Conservation (phyloP, 2,113 vertebrate species). For the Suricata suricatta region DNA sequence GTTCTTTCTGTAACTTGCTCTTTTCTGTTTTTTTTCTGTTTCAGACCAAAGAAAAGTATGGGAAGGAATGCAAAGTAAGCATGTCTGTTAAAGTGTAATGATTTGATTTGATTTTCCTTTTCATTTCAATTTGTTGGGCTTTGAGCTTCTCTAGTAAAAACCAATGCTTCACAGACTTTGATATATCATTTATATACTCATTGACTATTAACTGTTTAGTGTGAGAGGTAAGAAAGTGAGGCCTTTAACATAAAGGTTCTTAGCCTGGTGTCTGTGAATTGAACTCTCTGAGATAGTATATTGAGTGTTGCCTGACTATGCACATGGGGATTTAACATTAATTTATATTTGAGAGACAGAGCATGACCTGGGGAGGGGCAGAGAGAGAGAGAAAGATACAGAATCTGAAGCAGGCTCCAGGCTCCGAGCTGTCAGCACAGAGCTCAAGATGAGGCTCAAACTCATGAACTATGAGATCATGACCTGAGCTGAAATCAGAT, state of each 20-base stretch:
- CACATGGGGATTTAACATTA: background rate
- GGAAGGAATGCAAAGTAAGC: slow-evolving; percentile 99
- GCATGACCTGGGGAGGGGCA: too few relatives aligned
- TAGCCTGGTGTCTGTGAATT: background rate
- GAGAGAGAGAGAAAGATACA: too few relatives aligned
- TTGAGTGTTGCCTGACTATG: background rate
- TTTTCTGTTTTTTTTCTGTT: slow-evolving; percentile 67
- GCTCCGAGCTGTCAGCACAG: too few relatives aligned
- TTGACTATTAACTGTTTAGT: background rate
- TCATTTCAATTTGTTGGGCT: background rate
- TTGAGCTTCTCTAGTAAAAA: background rate
- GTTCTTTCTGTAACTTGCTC: slow-evolving; percentile 36
- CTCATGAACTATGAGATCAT: too few relatives aligned
- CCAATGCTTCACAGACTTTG: background rate
- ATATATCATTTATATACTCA: background rate
- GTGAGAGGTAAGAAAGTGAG: background rate
- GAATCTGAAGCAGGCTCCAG: too few relatives aligned
- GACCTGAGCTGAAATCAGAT: too few relatives aligned
- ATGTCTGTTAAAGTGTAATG: slow-evolving; percentile 36
- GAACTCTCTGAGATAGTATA: background rate
- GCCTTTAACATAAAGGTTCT: background rate
- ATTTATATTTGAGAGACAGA: too few relatives aligned
- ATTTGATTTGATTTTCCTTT: slow-evolving; percentile 28
- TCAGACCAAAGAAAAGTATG: slow-evolving; percentile 99
- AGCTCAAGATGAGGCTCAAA: too few relatives aligned